Conservation (phyloP, 1,140 invertebrate species). For the Streblospio benedicti region DNA sequence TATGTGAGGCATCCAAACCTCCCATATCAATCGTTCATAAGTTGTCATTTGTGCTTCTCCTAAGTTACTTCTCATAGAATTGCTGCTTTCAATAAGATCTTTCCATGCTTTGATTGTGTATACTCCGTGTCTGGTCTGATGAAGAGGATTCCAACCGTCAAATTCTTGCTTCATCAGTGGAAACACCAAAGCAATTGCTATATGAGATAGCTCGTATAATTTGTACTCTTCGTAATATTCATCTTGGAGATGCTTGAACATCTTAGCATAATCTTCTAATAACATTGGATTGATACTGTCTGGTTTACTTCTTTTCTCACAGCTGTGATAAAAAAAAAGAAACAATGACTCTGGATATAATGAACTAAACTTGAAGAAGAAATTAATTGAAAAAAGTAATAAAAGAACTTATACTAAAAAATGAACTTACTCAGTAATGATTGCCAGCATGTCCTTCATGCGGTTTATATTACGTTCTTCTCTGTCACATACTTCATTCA, state of each 20-base stretch:
- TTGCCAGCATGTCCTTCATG: constrained; percentile 61
- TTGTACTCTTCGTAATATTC: constrained; percentile 52
- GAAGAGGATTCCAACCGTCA: constrained; percentile 64
- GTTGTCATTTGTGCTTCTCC: constrained; percentile 53
- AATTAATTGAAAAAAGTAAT: too few species aligned
- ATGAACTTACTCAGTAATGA: constrained; percentile 55
- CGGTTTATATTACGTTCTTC: constrained; percentile 66
- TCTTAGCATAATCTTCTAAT: constrained; percentile 61
- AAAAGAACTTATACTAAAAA: too few species aligned
- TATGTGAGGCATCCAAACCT: constrained; percentile 76
- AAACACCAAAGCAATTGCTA: constrained; percentile 48
- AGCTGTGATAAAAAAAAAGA: constrained; percentile 27
- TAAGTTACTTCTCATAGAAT: neutral
- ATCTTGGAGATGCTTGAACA: constrained; percentile 64
- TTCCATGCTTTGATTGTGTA: constrained; percentile 64
- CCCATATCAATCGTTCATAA: constrained; percentile 74
- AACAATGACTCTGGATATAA: too few species aligned
- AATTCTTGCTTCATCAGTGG: constrained; percentile 59
- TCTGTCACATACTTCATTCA: constrained; percentile 61
- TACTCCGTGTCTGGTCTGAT: constrained; percentile 54
- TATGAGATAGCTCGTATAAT: constrained; percentile 48
- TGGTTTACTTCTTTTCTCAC: constrained; percentile 33
- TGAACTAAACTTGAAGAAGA: too few species aligned
- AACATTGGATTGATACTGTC: constrained; percentile 48
- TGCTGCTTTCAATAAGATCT: constrained; percentile 30